Evolutionary conservation across 2,797 vertebrate genomes (phyloP), one percentile per base, ranked within the genome.

Genomic region (Peromyscus eremicus): DNA sequence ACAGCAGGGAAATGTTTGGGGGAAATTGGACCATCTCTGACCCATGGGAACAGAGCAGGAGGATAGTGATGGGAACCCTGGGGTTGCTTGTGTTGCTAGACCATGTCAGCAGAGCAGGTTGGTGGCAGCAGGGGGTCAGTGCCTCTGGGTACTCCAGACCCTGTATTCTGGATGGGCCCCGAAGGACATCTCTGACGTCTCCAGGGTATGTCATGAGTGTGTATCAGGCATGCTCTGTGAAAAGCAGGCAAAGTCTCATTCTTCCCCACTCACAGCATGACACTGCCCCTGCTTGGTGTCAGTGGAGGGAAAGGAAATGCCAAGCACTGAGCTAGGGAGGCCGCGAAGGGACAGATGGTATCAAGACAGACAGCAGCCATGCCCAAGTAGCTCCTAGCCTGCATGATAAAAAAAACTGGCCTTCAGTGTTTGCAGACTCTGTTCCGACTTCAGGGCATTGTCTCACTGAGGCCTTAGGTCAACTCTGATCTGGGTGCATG

Each of bases 1-100:
- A 27, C 0, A 0, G 21, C 34, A 68, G 32, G 64, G 57, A 34
- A 62, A 66, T 29, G 57, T 91, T 77, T 84, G 86, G 32, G 62
- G 79, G 32, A 11, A 37, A 82, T 52, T 89, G 46, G 52, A 52
- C 83, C 62, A 55, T 23, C 70, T 68, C 46, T 40, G 6, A 21
- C 16, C 75, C 55, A n/a, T 25, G 32, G 86, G 34, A 80, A 43
- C 79, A 82, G 62, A 25, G n/a, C n/a, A 52, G 64, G 43, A 46
- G 13, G 27, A 7, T 6, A 71, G 17, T 0, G 12, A 80, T 17
- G 10, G 43, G 11, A 37, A 32, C 5, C 25, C 10, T 0, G 0
- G 29, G 25, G 77, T 83, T 49, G 12, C 25, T 77, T 80, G 52
- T 68, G 17, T 52, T 2, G 6, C 73, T 82, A 3, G 12, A 3